Percentiles rank a stretch among this genome's conserved stretches.
Evolutionary conservation across 2,113 vertebrate species (phyloP).

Genomic region (Theropithecus gelada): DNA sequence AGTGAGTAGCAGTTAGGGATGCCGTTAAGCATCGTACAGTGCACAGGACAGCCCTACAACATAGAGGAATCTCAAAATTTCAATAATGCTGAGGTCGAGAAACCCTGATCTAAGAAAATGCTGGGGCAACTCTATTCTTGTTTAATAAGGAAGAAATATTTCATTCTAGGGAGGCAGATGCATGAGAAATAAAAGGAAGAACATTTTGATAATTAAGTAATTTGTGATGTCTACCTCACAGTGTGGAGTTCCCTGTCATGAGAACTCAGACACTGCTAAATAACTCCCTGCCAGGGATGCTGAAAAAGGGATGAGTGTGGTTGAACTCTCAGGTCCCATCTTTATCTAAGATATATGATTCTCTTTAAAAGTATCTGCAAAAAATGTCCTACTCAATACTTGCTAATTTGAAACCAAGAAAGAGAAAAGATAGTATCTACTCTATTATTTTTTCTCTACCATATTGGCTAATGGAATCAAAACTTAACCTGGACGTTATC

Average conservation of each 20-base stretch:
- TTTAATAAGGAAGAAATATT: conserved; percentile 17
- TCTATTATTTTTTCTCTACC: neutral
- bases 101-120: neutral
- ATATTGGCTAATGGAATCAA: neutral
- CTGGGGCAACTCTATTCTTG: neutral
- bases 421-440: neutral
- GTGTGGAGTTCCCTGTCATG: neutral
- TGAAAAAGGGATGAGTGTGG: neutral
- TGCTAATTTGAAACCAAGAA: neutral
- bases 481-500: neutral
- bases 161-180: neutral
- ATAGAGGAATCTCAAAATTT: neutral
- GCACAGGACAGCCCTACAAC: neutral
- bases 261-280: neutral
- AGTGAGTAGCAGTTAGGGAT: neutral
- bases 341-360: neutral
- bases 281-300: too few relatives aligned
- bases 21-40: neutral
- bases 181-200: neutral
- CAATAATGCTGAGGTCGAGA: neutral
- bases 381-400: neutral
- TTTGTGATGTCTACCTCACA: neutral
- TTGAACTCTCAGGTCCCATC: neutral
- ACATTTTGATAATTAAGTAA: neutral
- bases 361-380: neutral